A percentile compares a stretch with the other conserved stretches of the same genome.
These are phyloP conservation scores for Tautogolabrus adspersus DNA, from an alignment of 2,113 vertebrate species.

Conservation along the genomic window DNA sequence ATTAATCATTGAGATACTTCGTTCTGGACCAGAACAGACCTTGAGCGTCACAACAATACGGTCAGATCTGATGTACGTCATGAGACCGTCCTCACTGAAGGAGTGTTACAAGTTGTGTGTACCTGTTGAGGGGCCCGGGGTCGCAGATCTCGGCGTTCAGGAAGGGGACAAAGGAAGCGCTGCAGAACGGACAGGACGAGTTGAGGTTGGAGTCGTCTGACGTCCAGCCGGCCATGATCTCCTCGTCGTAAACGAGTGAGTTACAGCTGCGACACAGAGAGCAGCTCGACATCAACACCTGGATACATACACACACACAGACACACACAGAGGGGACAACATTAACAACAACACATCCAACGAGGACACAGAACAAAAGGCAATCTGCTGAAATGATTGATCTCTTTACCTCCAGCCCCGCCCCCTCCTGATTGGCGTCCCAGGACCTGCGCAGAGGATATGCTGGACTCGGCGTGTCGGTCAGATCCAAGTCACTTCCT, in stretches of 20 bases:
- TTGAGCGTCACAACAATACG: no score
- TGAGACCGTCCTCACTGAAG: no score
- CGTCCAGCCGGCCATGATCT: conserved; percentile 97
- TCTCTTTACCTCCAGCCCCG: conserved; percentile 84
- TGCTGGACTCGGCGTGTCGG: conserved; percentile 82
- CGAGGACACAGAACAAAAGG: no score
- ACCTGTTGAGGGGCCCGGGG: conserved; percentile 82
- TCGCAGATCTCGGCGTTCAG: conserved; percentile 91
- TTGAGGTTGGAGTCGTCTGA: conserved; percentile 97
- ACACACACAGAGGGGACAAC: conserved; percentile 60
- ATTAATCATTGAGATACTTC: no score
- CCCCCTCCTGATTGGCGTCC: conserved; percentile 82
- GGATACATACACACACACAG: background rate
- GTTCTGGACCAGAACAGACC: no score
- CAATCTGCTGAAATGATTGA: accelerated
- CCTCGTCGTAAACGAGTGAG: conserved; percentile 92
- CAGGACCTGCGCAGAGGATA: conserved; percentile 83
- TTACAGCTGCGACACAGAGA: conserved; percentile 89
- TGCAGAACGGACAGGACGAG: conserved; percentile 91
- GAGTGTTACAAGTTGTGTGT: background rate
- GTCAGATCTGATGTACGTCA: no score
- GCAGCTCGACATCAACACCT: conserved; percentile 90
- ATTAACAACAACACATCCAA: background rate
- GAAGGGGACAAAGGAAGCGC: conserved; percentile 89
- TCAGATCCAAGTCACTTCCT: conserved; percentile 90